These are phyloP conservation scores for Leptodirus hochenwartii DNA, from an alignment of 2,888 invertebrate genomes.

Conservation along the genomic window DNA sequence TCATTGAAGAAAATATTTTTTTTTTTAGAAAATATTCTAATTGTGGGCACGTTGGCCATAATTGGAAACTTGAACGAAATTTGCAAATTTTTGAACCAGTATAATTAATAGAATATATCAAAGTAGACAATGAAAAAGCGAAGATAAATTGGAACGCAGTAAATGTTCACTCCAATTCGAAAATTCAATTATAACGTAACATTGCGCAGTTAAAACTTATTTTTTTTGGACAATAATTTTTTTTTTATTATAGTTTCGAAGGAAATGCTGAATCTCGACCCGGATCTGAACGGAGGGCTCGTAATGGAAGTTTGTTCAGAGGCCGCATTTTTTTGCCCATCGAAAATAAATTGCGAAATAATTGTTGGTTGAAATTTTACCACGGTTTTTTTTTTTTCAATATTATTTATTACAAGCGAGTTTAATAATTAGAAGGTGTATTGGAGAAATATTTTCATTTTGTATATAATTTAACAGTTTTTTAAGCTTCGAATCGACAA, in stretches of 20 bases:
- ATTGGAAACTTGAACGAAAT: constrained; percentile 79
- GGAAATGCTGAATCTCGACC: constrained; percentile 43
- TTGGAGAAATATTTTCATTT: no score
- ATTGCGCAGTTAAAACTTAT: constrained; percentile 8
- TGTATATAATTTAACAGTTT: no score
- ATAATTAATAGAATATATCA: constrained; percentile 64
- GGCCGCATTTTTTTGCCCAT: constrained; percentile 82
- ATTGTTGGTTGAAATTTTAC: constrained; percentile 50
- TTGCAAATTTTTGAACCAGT: constrained; percentile 64
- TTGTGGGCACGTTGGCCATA: constrained; percentile 95
- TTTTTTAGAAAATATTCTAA: constrained; percentile 47
- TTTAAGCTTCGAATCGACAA: no score
- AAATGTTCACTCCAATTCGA: constrained; percentile 32
- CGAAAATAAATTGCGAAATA: constrained; percentile 80
- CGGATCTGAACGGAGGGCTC: constrained; percentile 62
- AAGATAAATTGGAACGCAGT: constrained; percentile 31
- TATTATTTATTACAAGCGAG: constrained; percentile 26
- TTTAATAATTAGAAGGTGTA: no score
- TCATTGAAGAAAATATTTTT: constrained; percentile 5
- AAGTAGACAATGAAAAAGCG: constrained; percentile 42
- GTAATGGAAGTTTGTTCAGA: constrained; percentile 65
- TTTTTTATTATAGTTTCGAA: constrained; percentile 46
- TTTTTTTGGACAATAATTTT: constrained; percentile 6
- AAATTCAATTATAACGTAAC: constrained; percentile 32
- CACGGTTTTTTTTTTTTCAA: no score